Conservation (phyloP, 1,140 invertebrate genomes). For the Bacillus rossius region DNA sequence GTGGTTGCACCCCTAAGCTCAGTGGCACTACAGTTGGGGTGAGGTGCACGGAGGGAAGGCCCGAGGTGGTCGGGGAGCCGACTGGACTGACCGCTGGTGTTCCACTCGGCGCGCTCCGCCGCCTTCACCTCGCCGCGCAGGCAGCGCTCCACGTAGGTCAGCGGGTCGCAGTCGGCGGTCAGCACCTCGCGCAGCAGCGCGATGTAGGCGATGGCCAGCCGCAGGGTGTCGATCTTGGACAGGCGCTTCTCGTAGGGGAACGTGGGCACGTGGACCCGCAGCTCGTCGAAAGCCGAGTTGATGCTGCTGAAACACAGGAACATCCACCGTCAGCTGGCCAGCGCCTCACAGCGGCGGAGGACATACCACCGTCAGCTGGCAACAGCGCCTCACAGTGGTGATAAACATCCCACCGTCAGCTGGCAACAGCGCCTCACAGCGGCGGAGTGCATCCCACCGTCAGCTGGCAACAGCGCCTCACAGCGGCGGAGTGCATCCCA, state of each 20-base stretch:
- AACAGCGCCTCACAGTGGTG: no score
- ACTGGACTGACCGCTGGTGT: constrained; percentile 82
- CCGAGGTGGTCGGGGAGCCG: no score
- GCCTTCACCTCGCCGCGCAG: constrained; percentile 78
- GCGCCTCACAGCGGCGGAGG: no score
- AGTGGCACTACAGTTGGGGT: no score
- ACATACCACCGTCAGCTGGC: no score
- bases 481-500: no score
- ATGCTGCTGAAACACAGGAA: constrained; percentile 75
- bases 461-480: no score
- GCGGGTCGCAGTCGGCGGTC: constrained; percentile 83
- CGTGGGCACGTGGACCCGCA: constrained; percentile 92
- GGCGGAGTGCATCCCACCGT: no score
- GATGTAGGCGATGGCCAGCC: constrained; percentile 95
- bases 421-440: no score
- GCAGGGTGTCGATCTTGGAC: constrained; percentile 95
- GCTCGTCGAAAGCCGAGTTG: constrained; percentile 96
- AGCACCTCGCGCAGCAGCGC: constrained; percentile 87
- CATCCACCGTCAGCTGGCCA: background rate
- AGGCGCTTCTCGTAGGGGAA: constrained; percentile 98
- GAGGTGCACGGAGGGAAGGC: no score
- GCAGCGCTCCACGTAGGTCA: constrained; percentile 91
- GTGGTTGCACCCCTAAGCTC: no score
- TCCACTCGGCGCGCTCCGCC: constrained; percentile 85
- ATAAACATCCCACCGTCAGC: no score